phyloP scores from a whole-genome alignment of 2,888 invertebrate genomes.

The Scaptomyza flava region DNA sequence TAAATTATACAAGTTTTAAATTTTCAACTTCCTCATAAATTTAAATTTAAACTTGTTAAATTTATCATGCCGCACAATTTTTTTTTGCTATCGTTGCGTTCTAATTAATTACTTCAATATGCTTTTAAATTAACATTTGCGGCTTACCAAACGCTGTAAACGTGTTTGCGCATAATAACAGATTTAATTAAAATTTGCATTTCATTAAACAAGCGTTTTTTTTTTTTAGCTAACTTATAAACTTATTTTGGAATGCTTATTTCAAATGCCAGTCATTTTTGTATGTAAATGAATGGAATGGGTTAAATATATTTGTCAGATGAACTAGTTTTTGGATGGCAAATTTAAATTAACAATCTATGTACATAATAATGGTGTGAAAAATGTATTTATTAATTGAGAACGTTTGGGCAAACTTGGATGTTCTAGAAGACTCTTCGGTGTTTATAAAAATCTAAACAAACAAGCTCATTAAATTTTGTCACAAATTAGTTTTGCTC shows the following conservation, averaged over 20 bases:
- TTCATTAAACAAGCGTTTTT: constrained; percentile 37
- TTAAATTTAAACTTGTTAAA: constrained; percentile 4
- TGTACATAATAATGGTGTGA: too few relatives aligned
- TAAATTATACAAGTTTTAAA: too few relatives aligned
- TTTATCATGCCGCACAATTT: constrained; percentile 17
- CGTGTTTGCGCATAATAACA: constrained; percentile 63
- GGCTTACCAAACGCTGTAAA: constrained; percentile 40
- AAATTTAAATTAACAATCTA: too few relatives aligned
- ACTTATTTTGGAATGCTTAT: constrained; percentile 5
- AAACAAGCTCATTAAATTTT: too few relatives aligned
- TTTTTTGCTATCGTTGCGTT: constrained; percentile 2
- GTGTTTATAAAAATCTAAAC: too few relatives aligned
- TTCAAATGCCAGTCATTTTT: constrained; percentile 5
- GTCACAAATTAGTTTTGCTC: too few relatives aligned
- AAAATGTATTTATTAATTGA: too few relatives aligned
- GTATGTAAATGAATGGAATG: too few relatives aligned
- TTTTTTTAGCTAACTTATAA: constrained; percentile 24
- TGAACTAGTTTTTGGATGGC: too few relatives aligned
- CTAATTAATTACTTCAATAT: constrained; percentile 60
- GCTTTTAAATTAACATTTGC: constrained; percentile 52
- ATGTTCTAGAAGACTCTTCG: too few relatives aligned
- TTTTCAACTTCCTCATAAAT: not conserved
- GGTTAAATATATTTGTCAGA: too few relatives aligned
- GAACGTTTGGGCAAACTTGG: too few relatives aligned
- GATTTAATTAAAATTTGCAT: constrained; percentile 70